Evolutionary conservation across 2,888 invertebrate species (phyloP).

Genomic region (Campaea margaritaria): DNA sequence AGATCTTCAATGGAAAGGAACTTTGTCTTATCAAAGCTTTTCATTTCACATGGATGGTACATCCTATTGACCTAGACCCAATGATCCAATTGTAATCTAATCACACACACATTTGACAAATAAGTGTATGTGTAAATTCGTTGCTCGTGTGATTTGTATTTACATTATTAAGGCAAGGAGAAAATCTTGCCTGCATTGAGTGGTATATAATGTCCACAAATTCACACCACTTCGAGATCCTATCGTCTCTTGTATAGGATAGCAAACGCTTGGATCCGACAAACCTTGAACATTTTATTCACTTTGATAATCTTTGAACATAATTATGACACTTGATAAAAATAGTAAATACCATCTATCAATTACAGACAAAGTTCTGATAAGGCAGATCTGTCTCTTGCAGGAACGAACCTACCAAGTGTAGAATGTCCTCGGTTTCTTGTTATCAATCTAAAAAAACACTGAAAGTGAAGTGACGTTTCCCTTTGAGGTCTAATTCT

Average conservation of each 20-base stretch:
- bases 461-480: too few species aligned
- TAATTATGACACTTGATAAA: too few species aligned
- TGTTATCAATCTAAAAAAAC: too few species aligned
- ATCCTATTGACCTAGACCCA: background rate
- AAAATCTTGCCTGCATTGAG: conserved; percentile 1
- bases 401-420: too few species aligned
- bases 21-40: background rate
- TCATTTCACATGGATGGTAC: background rate
- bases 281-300: background rate
- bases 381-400: too few species aligned
- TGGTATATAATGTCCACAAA: background rate
- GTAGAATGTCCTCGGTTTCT: too few species aligned
- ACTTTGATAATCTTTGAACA: too few species aligned
- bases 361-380: too few species aligned
- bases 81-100: background rate
- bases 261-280: background rate
- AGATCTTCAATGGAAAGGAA: background rate
- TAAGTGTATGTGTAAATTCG: conserved; percentile 27
- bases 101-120: conserved; percentile 1
- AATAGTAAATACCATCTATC: too few species aligned
- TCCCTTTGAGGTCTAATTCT: too few species aligned
- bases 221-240: background rate
- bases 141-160: conserved; percentile 21
- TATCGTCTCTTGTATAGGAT: background rate
- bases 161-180: conserved; percentile 7